Conservation (phyloP, 2,797 vertebrate species). For the Syndactyla subalaris region DNA sequence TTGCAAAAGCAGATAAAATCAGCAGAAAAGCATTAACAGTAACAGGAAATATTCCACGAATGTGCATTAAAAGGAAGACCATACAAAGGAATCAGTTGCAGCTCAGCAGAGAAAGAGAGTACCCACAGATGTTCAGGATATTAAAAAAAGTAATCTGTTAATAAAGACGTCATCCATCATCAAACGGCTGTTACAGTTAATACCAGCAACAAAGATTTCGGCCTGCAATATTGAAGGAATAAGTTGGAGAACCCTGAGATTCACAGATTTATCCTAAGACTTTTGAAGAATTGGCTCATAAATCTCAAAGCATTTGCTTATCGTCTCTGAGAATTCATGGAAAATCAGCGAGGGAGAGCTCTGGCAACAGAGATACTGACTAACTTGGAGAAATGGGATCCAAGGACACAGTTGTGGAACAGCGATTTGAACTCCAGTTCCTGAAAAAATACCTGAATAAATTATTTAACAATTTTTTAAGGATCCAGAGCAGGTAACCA, state of each 20-base stretch:
- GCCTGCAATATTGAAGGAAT: not conserved
- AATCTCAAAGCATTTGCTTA: not conserved
- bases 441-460: not conserved
- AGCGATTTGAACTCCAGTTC: not conserved
- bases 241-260: not conserved
- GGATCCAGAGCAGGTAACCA: not conserved
- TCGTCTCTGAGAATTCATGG: not conserved
- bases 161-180: not conserved
- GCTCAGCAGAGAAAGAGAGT: not conserved
- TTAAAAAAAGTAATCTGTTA: not conserved
- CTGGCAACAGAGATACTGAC: not conserved
- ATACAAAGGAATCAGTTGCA: not conserved
- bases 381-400: not conserved
- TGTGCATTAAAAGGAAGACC: not conserved
- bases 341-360: not conserved
- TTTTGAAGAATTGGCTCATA: not conserved
- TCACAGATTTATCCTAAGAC: not conserved
- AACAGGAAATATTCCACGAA: slow-evolving; percentile 17
- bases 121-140: not conserved
- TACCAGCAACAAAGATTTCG: not conserved
- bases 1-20: not conserved
- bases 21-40: not conserved
- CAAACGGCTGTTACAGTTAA: not conserved
- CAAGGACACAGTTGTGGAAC: not conserved
- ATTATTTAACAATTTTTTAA: not conserved